Conservation (phyloP, 2,888 invertebrate genomes). For the Malachius bipustulatus region DNA sequence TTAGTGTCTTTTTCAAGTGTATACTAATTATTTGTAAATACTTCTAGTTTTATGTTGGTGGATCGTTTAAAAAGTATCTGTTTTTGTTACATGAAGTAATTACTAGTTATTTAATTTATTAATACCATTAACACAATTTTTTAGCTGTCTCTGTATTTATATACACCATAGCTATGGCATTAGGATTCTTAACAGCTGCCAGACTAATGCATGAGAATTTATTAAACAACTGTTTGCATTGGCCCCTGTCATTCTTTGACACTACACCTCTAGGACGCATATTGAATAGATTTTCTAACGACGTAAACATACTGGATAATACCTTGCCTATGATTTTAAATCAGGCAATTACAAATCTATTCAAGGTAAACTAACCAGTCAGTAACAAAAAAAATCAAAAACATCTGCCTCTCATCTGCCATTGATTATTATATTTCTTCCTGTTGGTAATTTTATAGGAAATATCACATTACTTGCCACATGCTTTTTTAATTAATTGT, state of each 20-base stretch:
- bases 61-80: not conserved
- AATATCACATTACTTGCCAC: no score
- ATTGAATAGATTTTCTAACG: conserved; percentile 60
- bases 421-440: no score
- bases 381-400: no score
- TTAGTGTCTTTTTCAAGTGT: no score
- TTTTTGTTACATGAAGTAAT: not conserved
- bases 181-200: not conserved
- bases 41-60: not conserved
- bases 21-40: conserved; percentile 1
- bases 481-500: no score
- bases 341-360: conserved; percentile 9
- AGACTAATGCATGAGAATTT: not conserved
- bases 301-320: conserved; percentile 57
- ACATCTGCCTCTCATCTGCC: no score
- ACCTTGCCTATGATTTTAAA: conserved; percentile 40
- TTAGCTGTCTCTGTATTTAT: not conserved
- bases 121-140: not conserved
- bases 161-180: not conserved
- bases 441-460: no score
- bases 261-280: conserved; percentile 64
- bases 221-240: conserved; percentile 40
- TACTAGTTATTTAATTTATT: not conserved
- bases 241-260: conserved; percentile 64
- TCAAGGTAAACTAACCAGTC: conserved; percentile 23